Base-by-base conservation (phyloP, 2,113 vertebrate genomes). In the Colius striatus region DNA sequence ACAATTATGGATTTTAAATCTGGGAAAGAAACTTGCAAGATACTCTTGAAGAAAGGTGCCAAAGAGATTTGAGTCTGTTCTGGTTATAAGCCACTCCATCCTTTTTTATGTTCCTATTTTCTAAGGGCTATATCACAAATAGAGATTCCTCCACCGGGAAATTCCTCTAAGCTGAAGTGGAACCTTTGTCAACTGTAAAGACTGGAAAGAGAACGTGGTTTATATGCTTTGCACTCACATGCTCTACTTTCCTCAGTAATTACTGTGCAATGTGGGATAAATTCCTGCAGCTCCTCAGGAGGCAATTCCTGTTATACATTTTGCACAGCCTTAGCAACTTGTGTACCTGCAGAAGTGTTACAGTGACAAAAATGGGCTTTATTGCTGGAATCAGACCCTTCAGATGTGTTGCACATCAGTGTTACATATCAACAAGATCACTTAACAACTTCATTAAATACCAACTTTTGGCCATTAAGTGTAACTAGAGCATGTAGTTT, bases 61-160 rank as follows among this genome's bases (percentile, higher is more conserved):
- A 23, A 14, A 27, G 29, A 32, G 14, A 4, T 62, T 7, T 51
- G 32, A 68, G 47, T 60, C 73, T 88, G 13, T 12, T 30, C 32
- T 48, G 60, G 5, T 88, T 67, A 11, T 62, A 43, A 55, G 30
- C 36, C 65, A 19, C 36, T 27, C 27, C 3, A 1, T 13, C 23
- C 20, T 43, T 82, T 72, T 47, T 65, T 11, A 19, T 47, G 1
- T 55, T 47, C n/a, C 32, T 58, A 3, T 81, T 86, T 70, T 48
- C 20, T 73, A 17, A 32, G 29, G 32, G 91, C 48, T 25, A 5
- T 32, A 22, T 18, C 0, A 0, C 16, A 29, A 3, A 22, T 1
- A 41, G 27, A 60, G 14, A 13, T 61, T 66, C 16, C 30, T 48
- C 36, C 19, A 47, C 29, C 34, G 38, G 55, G n/a, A 71, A 36